Evolutionary conservation across 2,888 invertebrate genomes (phyloP).

Genomic region (Gari tellinella): DNA sequence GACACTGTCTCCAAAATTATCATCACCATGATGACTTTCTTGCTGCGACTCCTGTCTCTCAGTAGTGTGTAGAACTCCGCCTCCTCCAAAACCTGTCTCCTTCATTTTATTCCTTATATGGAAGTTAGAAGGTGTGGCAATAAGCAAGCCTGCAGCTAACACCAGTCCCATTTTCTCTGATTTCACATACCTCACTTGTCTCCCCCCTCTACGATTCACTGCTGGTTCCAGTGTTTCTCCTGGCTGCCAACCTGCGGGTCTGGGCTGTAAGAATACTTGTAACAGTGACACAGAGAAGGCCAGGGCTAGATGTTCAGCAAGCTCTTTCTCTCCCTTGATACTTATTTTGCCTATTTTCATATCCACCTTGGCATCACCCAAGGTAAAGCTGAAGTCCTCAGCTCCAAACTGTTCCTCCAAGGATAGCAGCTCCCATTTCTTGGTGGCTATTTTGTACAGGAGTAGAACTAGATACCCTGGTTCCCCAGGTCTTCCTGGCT

Average conservation of each 20-base stretch:
- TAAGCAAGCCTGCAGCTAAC: slow-evolving; percentile 84
- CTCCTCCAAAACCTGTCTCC: neutral
- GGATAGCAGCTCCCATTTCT: slow-evolving; percentile 65
- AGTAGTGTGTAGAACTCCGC: neutral
- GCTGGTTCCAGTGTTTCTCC: slow-evolving; percentile 52
- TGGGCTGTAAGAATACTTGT: slow-evolving; percentile 85
- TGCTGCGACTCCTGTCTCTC: no score
- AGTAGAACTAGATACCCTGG: slow-evolving; percentile 79
- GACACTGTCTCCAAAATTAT: slow-evolving; percentile 2
- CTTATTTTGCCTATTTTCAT: slow-evolving; percentile 76
- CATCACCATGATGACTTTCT: no score
- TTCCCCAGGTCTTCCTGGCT: slow-evolving; percentile 73
- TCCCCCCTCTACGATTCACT: slow-evolving; percentile 38
- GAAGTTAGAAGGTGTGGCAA: slow-evolving; percentile 80
- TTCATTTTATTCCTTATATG: slow-evolving; percentile 61
- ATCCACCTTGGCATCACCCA: slow-evolving; percentile 72
- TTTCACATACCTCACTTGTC: slow-evolving; percentile 59
- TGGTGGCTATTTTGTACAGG: slow-evolving; percentile 73
- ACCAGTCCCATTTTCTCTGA: slow-evolving; percentile 81
- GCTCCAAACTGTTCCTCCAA: slow-evolving; percentile 67
- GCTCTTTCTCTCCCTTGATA: slow-evolving; percentile 70
- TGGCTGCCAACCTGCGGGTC: slow-evolving; percentile 76
- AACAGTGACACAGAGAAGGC: slow-evolving; percentile 84
- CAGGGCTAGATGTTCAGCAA: slow-evolving; percentile 85
- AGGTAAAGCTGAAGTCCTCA: slow-evolving; percentile 68